These are phyloP conservation scores for Drosophila sordidapex DNA, from an alignment of 2,888 invertebrate genomes.

Conservation along the genomic window DNA sequence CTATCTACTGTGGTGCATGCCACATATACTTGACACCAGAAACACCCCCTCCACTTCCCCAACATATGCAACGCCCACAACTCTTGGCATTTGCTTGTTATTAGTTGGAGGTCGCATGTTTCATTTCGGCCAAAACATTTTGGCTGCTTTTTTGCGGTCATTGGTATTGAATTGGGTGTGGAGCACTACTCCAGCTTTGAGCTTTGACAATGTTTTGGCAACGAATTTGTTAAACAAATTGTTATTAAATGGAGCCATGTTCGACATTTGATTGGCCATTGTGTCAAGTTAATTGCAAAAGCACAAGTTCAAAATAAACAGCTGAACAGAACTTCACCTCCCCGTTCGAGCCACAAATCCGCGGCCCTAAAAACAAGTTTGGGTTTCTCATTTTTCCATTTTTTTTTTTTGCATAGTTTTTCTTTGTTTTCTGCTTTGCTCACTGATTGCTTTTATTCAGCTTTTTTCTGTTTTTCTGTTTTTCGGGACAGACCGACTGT, in stretches of 20 bases:
- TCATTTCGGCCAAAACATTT: slow-evolving; percentile 38
- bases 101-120: slow-evolving; percentile 72
- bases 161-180: slow-evolving; percentile 1
- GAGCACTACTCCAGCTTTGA: neutral
- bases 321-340: slow-evolving; percentile 1
- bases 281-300: slow-evolving; percentile 46
- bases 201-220: slow-evolving; percentile 60
- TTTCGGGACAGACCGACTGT: slow-evolving; percentile 52
- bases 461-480: neutral
- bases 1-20: neutral
- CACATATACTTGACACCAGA: slow-evolving; percentile 38
- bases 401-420: slow-evolving; percentile 10
- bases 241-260: slow-evolving; percentile 55
- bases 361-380: slow-evolving; percentile 48
- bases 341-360: slow-evolving; percentile 10
- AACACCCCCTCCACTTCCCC: neutral
- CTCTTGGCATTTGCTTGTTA: slow-evolving; percentile 49
- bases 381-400: neutral
- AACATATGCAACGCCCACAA: slow-evolving; percentile 40
- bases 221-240: slow-evolving; percentile 66
- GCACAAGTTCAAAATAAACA: slow-evolving; percentile 3
- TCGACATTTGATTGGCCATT: slow-evolving; percentile 56
- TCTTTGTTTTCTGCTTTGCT: slow-evolving; percentile 4
- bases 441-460: neutral
- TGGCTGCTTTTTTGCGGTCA: slow-evolving; percentile 27